Evolutionary conservation across 2,113 vertebrate species (phyloP), one percentile per base, ranked within the genome.

Genomic region (Hippocampus abdominalis): DNA sequence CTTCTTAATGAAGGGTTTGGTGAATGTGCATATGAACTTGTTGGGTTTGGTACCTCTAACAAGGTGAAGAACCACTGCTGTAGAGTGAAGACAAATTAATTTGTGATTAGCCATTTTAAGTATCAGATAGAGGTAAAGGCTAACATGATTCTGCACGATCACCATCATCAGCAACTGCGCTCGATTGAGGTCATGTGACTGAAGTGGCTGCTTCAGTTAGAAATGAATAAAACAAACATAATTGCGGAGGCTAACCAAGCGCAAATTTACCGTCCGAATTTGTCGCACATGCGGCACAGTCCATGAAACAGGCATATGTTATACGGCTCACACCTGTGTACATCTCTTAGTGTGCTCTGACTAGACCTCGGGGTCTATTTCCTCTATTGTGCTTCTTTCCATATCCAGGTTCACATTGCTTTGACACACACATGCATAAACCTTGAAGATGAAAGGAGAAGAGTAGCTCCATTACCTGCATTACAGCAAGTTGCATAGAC

Each of bases 391-490:
- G 74, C 88, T 84, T 83, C 90, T 80, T 84, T 73, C 71, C 86
- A 76, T 81, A 90, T 90, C 87, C 77, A 80, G 87, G 86, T 86
- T 84, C 89, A 89, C 93, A 78, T 73, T 89, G 89, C 90, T 82
- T 68, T 91, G 89, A 39, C 51, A 66, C 64, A 74, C 61, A 61
- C 61, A 71, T 12, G 82, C 92, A 89, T 81, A 87, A 89, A 84
- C 88, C 89, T 88, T 73, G 89, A 95, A 94, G 96, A 97, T 98
- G 94, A 98, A 97, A 98, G 95, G 91, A 85, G 90, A 89, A 94
- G 91, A 93, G 92, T 90, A 91, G 92, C 91, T 95, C 94, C 94
- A 98, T 96, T 97, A 97, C 92, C 91, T 94, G 93, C 93, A 96
- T 95, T 95, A 95, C 92, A 90, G 91, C 89, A 94, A 93, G 93